These are phyloP conservation scores for Columba livia DNA, from an alignment of 2,113 vertebrate species.

Conservation along the genomic window DNA sequence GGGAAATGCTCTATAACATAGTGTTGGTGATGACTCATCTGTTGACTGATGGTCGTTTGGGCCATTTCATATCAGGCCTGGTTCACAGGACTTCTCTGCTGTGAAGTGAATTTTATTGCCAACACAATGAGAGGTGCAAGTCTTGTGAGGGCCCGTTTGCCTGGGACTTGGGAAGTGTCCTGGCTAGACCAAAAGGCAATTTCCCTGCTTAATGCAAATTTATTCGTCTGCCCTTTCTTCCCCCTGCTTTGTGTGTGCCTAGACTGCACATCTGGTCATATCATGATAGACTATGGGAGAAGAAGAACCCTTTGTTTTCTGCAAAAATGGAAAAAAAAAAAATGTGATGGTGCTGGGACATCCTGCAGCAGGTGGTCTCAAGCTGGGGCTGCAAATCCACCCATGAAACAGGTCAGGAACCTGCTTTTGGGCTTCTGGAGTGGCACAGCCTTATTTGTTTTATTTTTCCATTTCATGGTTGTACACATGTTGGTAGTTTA, in stretches of 20 bases:
- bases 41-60: neutral
- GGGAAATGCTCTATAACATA: rapidly evolving
- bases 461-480: neutral
- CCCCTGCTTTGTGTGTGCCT: neutral
- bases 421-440: neutral
- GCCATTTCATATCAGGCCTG: neutral
- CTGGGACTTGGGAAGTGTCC: neutral
- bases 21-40: neutral
- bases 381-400: neutral
- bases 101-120: neutral
- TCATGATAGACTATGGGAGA: neutral
- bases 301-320: conserved; percentile 24
- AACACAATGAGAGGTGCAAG: neutral
- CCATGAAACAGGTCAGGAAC: neutral
- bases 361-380: neutral
- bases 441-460: neutral
- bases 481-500: neutral
- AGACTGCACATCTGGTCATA: conserved; percentile 24
- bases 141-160: neutral
- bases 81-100: neutral
- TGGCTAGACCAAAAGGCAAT: neutral
- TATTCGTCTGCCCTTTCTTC: conserved; percentile 32
- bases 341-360: neutral
- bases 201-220: conserved; percentile 49
- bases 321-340: neutral